Evolutionary conservation across 2,797 vertebrate species (phyloP).

Genomic region (Hybognathus amarus): DNA sequence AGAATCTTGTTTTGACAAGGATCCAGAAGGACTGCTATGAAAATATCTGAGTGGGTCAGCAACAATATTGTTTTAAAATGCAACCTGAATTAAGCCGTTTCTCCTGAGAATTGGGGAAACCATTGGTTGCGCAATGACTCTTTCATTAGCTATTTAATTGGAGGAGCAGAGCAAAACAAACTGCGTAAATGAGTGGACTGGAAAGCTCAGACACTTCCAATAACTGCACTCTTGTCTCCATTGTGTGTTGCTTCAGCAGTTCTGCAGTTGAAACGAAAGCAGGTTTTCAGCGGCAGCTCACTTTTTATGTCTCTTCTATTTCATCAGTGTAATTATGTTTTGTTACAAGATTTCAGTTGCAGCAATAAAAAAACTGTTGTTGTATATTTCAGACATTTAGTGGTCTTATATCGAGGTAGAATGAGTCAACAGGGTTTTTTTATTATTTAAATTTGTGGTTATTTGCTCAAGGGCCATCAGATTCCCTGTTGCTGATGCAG

Average conservation of each 20-base stretch:
- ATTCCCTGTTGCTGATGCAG: neutral
- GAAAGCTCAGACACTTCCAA: conserved; percentile 10
- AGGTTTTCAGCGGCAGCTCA: conserved; percentile 54
- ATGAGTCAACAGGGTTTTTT: conserved; percentile 1
- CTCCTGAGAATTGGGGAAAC: neutral
- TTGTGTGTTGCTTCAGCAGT: neutral
- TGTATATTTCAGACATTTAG: conserved; percentile 38
- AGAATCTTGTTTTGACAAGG: conserved; percentile 37
- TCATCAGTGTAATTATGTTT: conserved; percentile 45
- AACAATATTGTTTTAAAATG: conserved; percentile 35
- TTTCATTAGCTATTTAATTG: conserved; percentile 48
- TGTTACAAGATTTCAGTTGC: conserved; percentile 52
- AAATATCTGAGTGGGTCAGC: conserved; percentile 17
- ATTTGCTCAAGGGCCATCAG: neutral
- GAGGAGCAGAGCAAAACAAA: conserved; percentile 19
- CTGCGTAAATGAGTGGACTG: conserved; percentile 30
- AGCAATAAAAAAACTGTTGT: conserved; percentile 67
- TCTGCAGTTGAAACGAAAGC: conserved; percentile 19
- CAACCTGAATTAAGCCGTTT: conserved; percentile 8
- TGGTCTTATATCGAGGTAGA: conserved; percentile 8
- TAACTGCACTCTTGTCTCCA: neutral
- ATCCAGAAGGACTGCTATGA: conserved; percentile 8
- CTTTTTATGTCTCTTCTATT: conserved; percentile 40
- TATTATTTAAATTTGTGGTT: neutral
- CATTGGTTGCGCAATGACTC: conserved; percentile 31